Evolutionary conservation across 2,113 vertebrate species (phyloP).

Genomic region (Synchiropus splendidus): DNA sequence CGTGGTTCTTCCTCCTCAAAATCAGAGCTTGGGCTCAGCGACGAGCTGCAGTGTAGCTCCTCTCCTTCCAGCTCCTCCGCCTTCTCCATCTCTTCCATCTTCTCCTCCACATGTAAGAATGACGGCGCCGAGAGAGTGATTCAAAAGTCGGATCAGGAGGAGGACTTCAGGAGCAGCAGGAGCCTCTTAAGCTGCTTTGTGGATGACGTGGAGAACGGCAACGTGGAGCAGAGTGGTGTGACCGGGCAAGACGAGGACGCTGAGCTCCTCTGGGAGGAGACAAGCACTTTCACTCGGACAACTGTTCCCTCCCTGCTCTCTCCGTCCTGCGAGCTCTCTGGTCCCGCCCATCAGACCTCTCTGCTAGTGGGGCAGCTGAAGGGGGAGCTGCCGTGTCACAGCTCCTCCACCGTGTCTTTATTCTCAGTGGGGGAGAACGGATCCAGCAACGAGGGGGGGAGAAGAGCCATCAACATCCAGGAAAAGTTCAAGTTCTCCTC

Average conservation of each 20-base stretch:
- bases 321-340: slow-evolving; percentile 21
- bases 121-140: slow-evolving; percentile 1
- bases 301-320: slow-evolving; percentile 42
- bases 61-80: slow-evolving; percentile 16
- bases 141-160: slow-evolving; percentile 27
- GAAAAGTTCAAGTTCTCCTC: slow-evolving; percentile 52
- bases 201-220: slow-evolving; percentile 94
- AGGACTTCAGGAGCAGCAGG: slow-evolving; percentile 44
- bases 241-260: slow-evolving; percentile 51
- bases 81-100: slow-evolving; percentile 22
- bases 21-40: slow-evolving; percentile 68
- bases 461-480: slow-evolving; percentile 52
- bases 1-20: slow-evolving; percentile 54
- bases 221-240: slow-evolving; percentile 69
- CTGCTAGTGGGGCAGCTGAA: slow-evolving; percentile 63
- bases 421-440: slow-evolving; percentile 42
- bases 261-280: slow-evolving; percentile 62
- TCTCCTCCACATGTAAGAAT: slow-evolving; percentile 28
- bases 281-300: slow-evolving; percentile 57
- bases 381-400: slow-evolving; percentile 68
- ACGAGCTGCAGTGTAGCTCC: slow-evolving; percentile 73
- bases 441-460: neutral
- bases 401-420: slow-evolving; percentile 38
- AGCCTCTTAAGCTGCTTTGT: slow-evolving; percentile 69
- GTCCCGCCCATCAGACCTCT: slow-evolving; percentile 22